Conservation (phyloP, 2,113 vertebrate genomes). For the Neogobius melanostomus region DNA sequence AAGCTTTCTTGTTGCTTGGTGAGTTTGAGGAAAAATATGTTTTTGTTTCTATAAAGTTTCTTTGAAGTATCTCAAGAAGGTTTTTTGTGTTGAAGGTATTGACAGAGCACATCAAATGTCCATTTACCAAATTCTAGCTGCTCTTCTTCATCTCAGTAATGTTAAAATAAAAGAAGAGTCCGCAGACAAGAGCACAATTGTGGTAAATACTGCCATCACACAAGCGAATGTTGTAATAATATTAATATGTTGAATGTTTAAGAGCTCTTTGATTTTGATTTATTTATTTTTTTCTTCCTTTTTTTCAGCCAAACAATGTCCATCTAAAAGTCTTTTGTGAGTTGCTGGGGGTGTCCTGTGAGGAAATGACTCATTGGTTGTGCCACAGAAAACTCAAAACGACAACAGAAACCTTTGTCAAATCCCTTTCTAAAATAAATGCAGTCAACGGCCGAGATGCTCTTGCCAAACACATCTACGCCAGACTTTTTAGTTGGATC, state of each 20-base stretch:
- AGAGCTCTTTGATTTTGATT: not conserved
- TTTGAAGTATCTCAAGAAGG: not conserved
- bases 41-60: not conserved
- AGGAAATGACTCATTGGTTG: slow-evolving; percentile 95
- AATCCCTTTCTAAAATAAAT: slow-evolving; percentile 84
- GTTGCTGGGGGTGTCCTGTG: slow-evolving; percentile 87
- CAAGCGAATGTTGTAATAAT: not conserved
- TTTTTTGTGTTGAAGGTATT: slow-evolving; percentile 77
- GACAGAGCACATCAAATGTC: slow-evolving; percentile 88
- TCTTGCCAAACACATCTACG: slow-evolving; percentile 93
- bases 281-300: not conserved
- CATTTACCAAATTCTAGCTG: slow-evolving; percentile 90
- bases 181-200: slow-evolving; percentile 84
- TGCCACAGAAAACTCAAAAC: slow-evolving; percentile 92
- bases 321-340: slow-evolving; percentile 89
- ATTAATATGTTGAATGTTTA: not conserved
- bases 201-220: slow-evolving; percentile 64
- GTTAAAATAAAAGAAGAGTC: slow-evolving; percentile 85
- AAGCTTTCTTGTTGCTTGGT: slow-evolving; percentile 90
- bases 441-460: slow-evolving; percentile 90
- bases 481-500: slow-evolving; percentile 90
- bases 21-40: slow-evolving; percentile 33
- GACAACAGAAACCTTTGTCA: slow-evolving; percentile 89
- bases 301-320: slow-evolving; percentile 82
- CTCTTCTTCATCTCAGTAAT: slow-evolving; percentile 93